These are phyloP conservation scores for Pagetopsis macropterus DNA, from an alignment of 2,797 vertebrate genomes.

Conservation along the genomic window DNA sequence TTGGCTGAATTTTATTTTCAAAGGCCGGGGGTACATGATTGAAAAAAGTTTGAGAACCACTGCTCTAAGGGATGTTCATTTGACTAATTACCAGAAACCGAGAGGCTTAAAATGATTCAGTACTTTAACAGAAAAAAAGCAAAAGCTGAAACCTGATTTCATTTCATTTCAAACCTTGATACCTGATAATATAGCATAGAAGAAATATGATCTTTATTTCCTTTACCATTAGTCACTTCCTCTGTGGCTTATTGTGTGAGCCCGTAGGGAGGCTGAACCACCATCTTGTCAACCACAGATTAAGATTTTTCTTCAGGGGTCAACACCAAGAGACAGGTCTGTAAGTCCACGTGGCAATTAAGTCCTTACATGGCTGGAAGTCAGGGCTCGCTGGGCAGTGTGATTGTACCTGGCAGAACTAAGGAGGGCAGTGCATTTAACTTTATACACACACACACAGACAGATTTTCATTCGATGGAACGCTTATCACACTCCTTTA, in stretches of 20 bases:
- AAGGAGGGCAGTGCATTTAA: not conserved
- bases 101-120: slow-evolving; percentile 42
- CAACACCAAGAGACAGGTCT: slow-evolving; percentile 30
- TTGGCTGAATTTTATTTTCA: no score
- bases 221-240: slow-evolving; percentile 20
- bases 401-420: slow-evolving; percentile 25
- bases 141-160: slow-evolving; percentile 25
- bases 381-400: slow-evolving; percentile 28
- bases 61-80: slow-evolving; percentile 29
- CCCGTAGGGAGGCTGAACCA: slow-evolving; percentile 19
- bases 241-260: slow-evolving; percentile 30
- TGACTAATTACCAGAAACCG: slow-evolving; percentile 54
- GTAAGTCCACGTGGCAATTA: slow-evolving; percentile 39
- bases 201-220: slow-evolving; percentile 35
- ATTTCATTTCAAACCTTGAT: no score
- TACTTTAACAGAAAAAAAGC: slow-evolving; percentile 17
- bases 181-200: slow-evolving; percentile 28
- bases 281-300: slow-evolving; percentile 28
- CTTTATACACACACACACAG: not conserved
- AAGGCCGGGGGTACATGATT: no score
- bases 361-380: slow-evolving; percentile 25
- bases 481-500: not conserved
- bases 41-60: no score
- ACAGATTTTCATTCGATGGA: not conserved
- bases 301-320: slow-evolving; percentile 28